Conservation (phyloP, 2,113 vertebrate species). For the Sturnus vulgaris region DNA sequence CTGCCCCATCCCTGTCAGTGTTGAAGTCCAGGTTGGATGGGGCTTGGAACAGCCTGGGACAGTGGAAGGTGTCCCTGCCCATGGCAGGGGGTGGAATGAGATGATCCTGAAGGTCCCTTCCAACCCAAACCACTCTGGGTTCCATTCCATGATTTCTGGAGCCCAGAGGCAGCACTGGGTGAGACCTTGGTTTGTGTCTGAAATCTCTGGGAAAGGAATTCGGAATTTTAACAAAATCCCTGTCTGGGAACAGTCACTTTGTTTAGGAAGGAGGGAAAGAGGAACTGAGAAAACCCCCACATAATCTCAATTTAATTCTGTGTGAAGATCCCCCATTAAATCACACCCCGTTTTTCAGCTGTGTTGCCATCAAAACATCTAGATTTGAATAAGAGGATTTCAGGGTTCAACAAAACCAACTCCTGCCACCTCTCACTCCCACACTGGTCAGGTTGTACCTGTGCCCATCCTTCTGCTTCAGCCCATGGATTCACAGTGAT, state of each 20-base stretch:
- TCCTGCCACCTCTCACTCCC: background rate
- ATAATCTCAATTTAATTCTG: background rate
- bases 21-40: fast-evolving
- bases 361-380: background rate
- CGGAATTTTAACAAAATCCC: background rate
- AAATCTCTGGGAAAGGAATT: background rate
- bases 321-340: background rate
- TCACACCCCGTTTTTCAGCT: background rate
- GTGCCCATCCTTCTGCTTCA: background rate
- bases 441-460: background rate
- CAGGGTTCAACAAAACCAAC: background rate
- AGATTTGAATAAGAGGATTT: background rate
- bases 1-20: background rate
- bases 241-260: background rate
- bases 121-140: background rate
- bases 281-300: fast-evolving
- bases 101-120: fast-evolving
- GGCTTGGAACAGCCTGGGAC: background rate
- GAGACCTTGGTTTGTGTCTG: background rate
- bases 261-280: background rate
- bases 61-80: background rate
- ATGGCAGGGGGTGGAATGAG: no score
- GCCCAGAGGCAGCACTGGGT: no score
- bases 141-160: background rate
- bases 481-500: fast-evolving